A percentile compares a stretch with the other conserved stretches of the same genome.
phyloP scores from a whole-genome alignment of 2,113 vertebrate genomes.

The Indri indri region DNA sequence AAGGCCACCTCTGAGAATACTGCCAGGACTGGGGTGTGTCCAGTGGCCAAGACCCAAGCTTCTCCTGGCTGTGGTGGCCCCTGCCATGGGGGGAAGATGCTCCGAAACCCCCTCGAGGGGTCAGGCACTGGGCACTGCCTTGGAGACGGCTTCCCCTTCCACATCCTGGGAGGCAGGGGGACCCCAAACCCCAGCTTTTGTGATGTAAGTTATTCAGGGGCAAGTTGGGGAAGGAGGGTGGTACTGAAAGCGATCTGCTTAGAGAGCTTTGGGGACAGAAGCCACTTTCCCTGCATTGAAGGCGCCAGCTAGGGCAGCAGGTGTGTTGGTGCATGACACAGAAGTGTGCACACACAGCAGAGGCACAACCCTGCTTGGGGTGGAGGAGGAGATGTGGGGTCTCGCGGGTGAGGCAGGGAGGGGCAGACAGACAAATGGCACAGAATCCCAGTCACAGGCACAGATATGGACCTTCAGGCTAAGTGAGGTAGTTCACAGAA shows the following conservation, averaged over 20 bases:
- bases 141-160: too few relatives aligned
- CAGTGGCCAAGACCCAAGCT: not conserved
- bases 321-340: rapidly evolving
- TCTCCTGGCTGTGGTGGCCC: not conserved
- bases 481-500: not conserved
- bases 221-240: not conserved
- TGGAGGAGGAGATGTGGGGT: not conserved
- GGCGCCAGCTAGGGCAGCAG: not conserved
- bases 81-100: not conserved
- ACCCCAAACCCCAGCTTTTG: not conserved
- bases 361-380: rapidly evolving
- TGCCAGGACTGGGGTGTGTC: not conserved
- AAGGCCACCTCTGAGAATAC: not conserved
- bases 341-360: not conserved
- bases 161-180: not conserved
- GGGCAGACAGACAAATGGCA: not conserved
- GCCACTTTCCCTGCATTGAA: not conserved
- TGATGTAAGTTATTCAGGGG: not conserved
- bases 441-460: not conserved
- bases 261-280: not conserved
- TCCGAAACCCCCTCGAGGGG: not conserved
- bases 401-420: not conserved
- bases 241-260: not conserved
- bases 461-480: not conserved
- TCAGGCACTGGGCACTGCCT: not conserved